phyloP scores from a whole-genome alignment of 2,888 invertebrate species.

The Protula sp. region DNA sequence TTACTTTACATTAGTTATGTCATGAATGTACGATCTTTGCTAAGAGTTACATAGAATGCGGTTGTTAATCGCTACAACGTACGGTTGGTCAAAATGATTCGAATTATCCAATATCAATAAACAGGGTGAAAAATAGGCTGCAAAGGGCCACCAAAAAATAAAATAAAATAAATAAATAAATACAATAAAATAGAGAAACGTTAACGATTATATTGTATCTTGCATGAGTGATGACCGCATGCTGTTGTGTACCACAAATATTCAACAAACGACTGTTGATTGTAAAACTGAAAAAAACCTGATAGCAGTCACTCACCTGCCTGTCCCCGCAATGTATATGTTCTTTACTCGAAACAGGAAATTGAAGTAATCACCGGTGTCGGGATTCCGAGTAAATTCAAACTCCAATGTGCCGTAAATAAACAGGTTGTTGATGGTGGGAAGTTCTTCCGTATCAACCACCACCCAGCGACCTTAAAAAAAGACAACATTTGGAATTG shows the following conservation, averaged over 20 bases:
- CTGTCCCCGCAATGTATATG: too few species aligned
- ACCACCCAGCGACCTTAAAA: constrained; percentile 34
- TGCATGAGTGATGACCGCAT: not conserved
- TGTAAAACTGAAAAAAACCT: constrained; percentile 12
- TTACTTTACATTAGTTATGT: not conserved
- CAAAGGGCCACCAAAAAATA: too few species aligned
- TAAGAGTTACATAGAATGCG: not conserved
- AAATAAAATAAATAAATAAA: too few species aligned
- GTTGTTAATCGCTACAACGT: not conserved
- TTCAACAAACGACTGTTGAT: not conserved
- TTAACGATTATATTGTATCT: too few species aligned
- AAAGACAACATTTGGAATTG: too few species aligned
- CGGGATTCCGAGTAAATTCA: not conserved
- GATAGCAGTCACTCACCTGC: too few species aligned
- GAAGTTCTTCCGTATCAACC: constrained; percentile 18
- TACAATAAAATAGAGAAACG: too few species aligned
- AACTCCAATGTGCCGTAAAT: constrained; percentile 39
- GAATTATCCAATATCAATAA: too few species aligned
- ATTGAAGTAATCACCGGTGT: not conserved
- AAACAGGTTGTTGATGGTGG: constrained; percentile 8
- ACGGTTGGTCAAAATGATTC: not conserved
- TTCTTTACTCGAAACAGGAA: too few species aligned
- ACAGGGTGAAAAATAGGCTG: too few species aligned
- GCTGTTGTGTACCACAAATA: too few species aligned
- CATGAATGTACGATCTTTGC: not conserved